These are phyloP conservation scores for Stenotaenia linearis DNA, from an alignment of 2,888 invertebrate species.

Conservation along the genomic window DNA sequence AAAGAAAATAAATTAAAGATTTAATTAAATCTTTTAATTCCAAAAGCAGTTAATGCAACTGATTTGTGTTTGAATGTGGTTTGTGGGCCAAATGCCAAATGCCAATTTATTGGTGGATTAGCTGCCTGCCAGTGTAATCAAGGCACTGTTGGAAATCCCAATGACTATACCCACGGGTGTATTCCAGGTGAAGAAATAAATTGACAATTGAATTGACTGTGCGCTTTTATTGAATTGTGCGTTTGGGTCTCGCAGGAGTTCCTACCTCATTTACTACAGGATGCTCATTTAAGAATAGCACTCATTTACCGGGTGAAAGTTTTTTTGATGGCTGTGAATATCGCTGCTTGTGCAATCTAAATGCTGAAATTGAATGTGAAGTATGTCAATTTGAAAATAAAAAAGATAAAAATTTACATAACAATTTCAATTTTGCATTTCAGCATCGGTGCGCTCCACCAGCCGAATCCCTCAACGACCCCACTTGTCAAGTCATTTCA, in stretches of 20 bases:
- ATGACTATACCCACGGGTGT: constrained; percentile 37
- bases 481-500: constrained; percentile 35
- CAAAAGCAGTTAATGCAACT: constrained; percentile 15
- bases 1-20: neutral
- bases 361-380: constrained; percentile 44
- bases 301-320: constrained; percentile 43
- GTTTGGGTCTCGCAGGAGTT: neutral
- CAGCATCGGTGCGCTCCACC: constrained; percentile 37
- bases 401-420: neutral
- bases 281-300: constrained; percentile 44
- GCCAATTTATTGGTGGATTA: constrained; percentile 33
- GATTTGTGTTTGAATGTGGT: constrained; percentile 36
- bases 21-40: neutral
- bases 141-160: constrained; percentile 38
- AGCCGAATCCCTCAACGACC: constrained; percentile 31
- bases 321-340: constrained; percentile 45
- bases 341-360: constrained; percentile 44
- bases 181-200: constrained; percentile 31
- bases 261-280: constrained; percentile 35
- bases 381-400: constrained; percentile 37
- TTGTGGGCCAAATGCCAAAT: constrained; percentile 40
- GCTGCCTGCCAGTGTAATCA: constrained; percentile 38
- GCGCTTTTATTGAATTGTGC: neutral
- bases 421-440: constrained; percentile 30
- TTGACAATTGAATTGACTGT: constrained; percentile 24